These are phyloP conservation scores for Zosterops japonicus DNA, from an alignment of 2,113 vertebrate species.

Conservation along the genomic window DNA sequence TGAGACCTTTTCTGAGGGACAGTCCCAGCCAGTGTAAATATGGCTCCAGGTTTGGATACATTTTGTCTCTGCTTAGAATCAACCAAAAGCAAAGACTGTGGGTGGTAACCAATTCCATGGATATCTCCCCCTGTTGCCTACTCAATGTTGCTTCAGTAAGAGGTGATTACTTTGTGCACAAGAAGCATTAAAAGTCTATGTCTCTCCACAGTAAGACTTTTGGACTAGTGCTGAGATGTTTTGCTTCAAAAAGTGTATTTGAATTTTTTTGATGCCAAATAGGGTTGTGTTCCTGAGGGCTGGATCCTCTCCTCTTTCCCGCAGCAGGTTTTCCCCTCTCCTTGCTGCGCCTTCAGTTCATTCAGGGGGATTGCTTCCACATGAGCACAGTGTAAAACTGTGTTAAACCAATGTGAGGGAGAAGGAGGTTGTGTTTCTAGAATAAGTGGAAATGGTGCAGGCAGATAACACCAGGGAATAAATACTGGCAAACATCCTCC, in stretches of 20 bases:
- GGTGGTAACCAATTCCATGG: neutral
- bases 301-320: neutral
- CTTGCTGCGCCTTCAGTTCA: neutral
- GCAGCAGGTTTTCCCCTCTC: neutral
- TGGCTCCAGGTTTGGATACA: accelerated
- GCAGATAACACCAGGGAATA: neutral
- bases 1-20: neutral
- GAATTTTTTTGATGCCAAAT: neutral
- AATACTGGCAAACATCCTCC: neutral
- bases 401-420: neutral
- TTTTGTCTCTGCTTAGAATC: neutral
- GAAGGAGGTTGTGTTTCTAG: neutral
- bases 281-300: neutral
- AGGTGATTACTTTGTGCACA: neutral
- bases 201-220: slow-evolving; percentile 25
- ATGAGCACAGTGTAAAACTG: accelerated
- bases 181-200: neutral
- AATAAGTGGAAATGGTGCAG: neutral
- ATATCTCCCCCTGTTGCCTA: neutral
- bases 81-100: neutral
- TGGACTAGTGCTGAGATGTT: slow-evolving; percentile 39
- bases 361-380: neutral
- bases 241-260: slow-evolving; percentile 31
- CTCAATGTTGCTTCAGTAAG: neutral
- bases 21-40: neutral